phyloP scores from a whole-genome alignment of 2,888 invertebrate genomes.

The Ochropleura plecta region DNA sequence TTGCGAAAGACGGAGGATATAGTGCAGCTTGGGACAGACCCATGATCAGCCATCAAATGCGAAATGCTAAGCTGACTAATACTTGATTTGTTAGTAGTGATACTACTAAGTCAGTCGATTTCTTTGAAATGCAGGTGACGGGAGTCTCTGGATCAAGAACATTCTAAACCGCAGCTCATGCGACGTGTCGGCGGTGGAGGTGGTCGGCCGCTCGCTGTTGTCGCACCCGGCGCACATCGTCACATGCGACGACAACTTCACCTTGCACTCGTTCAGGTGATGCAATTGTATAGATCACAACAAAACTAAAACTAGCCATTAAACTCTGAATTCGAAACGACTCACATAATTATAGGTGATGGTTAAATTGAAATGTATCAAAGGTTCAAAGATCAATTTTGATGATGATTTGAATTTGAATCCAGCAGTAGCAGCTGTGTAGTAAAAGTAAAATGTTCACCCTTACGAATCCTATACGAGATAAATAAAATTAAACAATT shows the following conservation, averaged over 20 bases:
- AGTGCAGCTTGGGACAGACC: neutral
- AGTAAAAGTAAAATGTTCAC: neutral
- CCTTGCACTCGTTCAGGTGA: conserved; percentile 49
- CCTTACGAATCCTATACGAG: neutral
- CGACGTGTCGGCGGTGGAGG: conserved; percentile 55
- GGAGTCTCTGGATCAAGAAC: conserved; percentile 80
- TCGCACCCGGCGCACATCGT: neutral
- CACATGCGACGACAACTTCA: neutral
- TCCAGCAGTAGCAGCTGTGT: neutral
- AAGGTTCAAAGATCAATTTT: neutral
- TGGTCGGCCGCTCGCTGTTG: neutral
- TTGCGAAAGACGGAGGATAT: neutral
- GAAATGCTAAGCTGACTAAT: neutral
- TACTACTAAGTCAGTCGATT: neutral
- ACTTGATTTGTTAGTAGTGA: neutral
- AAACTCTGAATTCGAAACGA: neutral
- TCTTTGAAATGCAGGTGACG: conserved; percentile 64
- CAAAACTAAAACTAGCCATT: neutral
- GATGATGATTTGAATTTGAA: neutral
- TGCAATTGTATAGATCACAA: too few relatives aligned
- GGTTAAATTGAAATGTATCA: neutral
- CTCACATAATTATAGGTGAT: neutral
- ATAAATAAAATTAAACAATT: neutral
- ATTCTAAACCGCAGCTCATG: conserved; percentile 77
- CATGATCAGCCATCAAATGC: neutral